Evolutionary conservation across 2,113 vertebrate genomes (phyloP).

Genomic region (Gorsachius goisagi): DNA sequence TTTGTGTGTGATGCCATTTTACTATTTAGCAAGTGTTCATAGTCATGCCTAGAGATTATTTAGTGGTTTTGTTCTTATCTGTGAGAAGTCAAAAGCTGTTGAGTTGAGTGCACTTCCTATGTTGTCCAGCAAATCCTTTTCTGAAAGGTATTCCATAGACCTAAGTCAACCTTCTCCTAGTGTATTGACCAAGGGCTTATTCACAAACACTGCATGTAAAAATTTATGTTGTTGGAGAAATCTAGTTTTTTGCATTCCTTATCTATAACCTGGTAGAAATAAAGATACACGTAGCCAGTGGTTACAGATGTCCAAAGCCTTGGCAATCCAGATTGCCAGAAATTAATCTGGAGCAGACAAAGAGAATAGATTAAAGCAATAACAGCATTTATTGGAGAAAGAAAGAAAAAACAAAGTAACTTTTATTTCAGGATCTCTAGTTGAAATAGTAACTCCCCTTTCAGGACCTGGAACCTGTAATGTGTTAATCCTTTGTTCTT

Average conservation of each 20-base stretch:
- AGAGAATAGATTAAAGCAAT: background rate
- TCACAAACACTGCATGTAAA: background rate
- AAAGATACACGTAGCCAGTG: background rate
- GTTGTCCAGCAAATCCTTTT: background rate
- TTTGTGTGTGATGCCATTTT: background rate
- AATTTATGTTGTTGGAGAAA: background rate
- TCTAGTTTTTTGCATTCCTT: background rate
- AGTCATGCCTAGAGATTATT: background rate
- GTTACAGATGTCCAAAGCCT: background rate
- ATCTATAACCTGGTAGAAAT: background rate
- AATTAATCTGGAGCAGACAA: background rate
- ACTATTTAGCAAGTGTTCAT: background rate
- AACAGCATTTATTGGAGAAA: background rate
- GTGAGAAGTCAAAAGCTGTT: background rate
- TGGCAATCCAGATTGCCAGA: background rate
- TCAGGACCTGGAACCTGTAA: background rate
- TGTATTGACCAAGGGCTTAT: background rate
- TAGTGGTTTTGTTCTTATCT: background rate
- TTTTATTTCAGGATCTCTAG: background rate
- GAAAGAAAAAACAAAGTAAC: background rate
- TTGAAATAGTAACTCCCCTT: background rate
- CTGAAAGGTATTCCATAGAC: background rate
- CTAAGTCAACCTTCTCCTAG: background rate
- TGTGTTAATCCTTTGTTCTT: background rate
- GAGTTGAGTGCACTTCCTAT: background rate